Evolutionary conservation across 2,888 invertebrate genomes (phyloP).

Genomic region (Sarcophaga caerulescens): DNA sequence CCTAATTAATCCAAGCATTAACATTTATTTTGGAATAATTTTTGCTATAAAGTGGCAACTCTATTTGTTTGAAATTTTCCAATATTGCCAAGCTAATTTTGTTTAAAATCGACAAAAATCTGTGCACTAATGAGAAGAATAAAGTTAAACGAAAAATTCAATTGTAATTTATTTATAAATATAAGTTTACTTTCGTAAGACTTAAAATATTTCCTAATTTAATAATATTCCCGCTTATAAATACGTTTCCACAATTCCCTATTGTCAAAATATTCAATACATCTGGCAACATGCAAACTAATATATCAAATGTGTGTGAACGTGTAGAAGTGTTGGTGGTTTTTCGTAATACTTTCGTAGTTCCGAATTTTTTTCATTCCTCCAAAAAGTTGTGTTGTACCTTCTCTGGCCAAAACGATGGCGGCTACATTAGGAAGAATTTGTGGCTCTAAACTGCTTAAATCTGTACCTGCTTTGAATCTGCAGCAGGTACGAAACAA

Average conservation of each 20-base stretch:
- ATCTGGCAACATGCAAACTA: background rate
- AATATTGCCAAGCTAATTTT: too few species aligned
- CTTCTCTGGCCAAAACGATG: conserved; percentile 91
- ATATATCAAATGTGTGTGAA: background rate
- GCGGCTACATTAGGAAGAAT: conserved; percentile 93
- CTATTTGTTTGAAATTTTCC: background rate
- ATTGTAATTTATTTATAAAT: too few species aligned
- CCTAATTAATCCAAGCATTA: background rate
- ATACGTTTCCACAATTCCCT: too few species aligned
- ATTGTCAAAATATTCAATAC: background rate
- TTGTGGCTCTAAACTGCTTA: conserved; percentile 91
- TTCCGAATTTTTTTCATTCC: conserved; percentile 74
- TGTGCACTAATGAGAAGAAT: too few species aligned
- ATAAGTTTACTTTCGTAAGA: too few species aligned
- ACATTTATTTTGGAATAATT: background rate
- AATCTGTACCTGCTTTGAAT: conserved; percentile 86
- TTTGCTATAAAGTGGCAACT: conserved; percentile 2
- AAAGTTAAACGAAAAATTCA: too few species aligned
- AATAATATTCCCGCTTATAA: too few species aligned
- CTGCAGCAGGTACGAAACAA: conserved; percentile 85
- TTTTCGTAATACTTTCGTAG: conserved; percentile 65
- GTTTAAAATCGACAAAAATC: too few species aligned
- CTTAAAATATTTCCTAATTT: too few species aligned
- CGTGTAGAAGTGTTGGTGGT: conserved; percentile 41
- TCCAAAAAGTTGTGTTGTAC: conserved; percentile 77